A percentile compares a stretch with the other conserved stretches of the same genome.
phyloP scores from a whole-genome alignment of 1,140 invertebrate genomes.

The Bombus vancouverensis region DNA sequence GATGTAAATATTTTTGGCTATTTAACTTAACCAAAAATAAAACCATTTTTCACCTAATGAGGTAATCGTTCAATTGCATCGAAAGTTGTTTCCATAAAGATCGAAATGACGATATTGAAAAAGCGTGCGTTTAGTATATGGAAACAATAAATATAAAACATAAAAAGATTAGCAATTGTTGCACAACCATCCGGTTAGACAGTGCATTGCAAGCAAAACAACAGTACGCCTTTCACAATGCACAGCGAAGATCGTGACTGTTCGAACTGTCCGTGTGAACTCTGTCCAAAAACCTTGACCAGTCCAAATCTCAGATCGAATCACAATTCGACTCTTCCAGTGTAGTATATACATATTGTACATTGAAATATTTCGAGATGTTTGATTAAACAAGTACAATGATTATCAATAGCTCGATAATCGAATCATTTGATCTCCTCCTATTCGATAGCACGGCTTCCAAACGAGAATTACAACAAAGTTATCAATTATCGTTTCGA shows the following conservation, averaged over 20 bases:
- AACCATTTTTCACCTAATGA: not conserved
- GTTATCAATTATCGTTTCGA: not conserved
- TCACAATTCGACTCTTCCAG: not conserved
- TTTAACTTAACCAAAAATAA: not conserved
- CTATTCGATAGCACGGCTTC: not conserved
- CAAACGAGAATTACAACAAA: not conserved
- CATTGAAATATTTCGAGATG: not conserved
- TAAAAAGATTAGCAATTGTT: constrained; percentile 59
- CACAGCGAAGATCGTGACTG: constrained; percentile 57
- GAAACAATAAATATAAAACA: constrained; percentile 49
- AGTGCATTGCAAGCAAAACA: constrained; percentile 56
- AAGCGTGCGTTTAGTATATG: not conserved
- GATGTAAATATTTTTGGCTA: not conserved
- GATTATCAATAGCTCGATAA: not conserved
- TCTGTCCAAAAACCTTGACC: constrained; percentile 49
- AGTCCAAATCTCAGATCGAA: constrained; percentile 31
- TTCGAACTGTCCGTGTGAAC: constrained; percentile 19
- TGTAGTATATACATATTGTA: not conserved
- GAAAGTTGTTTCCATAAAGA: not conserved
- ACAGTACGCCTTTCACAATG: constrained; percentile 65
- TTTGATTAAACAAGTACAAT: not conserved
- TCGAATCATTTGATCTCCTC: not conserved
- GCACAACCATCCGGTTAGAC: constrained; percentile 61
- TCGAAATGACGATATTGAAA: not conserved
- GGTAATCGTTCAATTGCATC: not conserved